Evolutionary conservation across 2,888 invertebrate species (phyloP), one percentile per base, ranked within the genome.

Genomic region (Eilema caniola): DNA sequence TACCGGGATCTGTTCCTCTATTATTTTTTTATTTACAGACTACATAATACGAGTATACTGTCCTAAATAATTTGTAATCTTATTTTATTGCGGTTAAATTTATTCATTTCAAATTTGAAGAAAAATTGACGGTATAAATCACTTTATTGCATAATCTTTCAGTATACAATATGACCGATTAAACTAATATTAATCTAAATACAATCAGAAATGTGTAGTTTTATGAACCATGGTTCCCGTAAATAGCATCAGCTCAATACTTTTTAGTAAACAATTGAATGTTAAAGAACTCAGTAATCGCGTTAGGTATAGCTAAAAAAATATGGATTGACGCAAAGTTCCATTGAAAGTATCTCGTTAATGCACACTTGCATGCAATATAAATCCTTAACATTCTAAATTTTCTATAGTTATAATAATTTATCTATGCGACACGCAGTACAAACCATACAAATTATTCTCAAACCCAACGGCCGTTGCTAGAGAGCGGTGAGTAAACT

Each of bases 1-100:
- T 85, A 81, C 82, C 87, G 80, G 85, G 87, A 85, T 80, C 82
- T 76, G 77, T 74, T 85, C 77, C 75, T 79, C 77, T 70, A 65
- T 28, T 72, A 60, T 70, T 73, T 62, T 76, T 74, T 78, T 67
- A 71, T 68, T 41, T 53, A 47, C 3, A 12, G n/a, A 12, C 14
- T n/a, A n/a, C n/a, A n/a, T 20, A 47, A 47, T 47, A 47, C n/a
- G n/a, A n/a, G n/a, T n/a, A n/a, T n/a, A n/a, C n/a, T n/a, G n/a
- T n/a, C n/a, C n/a, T n/a, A n/a, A n/a, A n/a, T n/a, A n/a, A n/a
- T n/a, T n/a, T n/a, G n/a, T n/a, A n/a, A n/a, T n/a, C n/a, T n/a
- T n/a, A n/a, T n/a, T 41, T 41, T 41, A 41, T 41, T 3, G 41
- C 41, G 16, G 2, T 41, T 41, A 16, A 41, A 41, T 47, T 47